These are phyloP conservation scores for Nephrotoma guestfalica DNA, from an alignment of 2,888 invertebrate genomes.

Conservation along the genomic window DNA sequence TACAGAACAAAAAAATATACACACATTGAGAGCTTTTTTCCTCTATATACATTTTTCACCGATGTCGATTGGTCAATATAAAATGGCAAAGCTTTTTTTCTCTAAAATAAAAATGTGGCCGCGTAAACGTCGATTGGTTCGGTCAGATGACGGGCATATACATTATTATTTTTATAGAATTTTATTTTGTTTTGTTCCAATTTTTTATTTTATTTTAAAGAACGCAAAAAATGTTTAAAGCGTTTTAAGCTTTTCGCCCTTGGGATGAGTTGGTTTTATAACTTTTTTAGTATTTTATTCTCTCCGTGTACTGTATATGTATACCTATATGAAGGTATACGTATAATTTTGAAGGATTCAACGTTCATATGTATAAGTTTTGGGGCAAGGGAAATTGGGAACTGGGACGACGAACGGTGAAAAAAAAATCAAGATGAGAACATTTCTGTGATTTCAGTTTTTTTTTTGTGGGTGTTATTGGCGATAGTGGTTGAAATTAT, in stretches of 20 bases:
- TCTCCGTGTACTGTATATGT: not conserved
- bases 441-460: not conserved
- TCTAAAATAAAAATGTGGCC: constrained; percentile 5
- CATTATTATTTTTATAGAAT: not conserved
- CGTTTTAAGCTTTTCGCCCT: not conserved
- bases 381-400: not conserved
- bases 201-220: not conserved
- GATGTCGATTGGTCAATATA: constrained; percentile 8
- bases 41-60: not conserved
- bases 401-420: not conserved
- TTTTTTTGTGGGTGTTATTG: not conserved
- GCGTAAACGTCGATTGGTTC: constrained; percentile 7
- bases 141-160: constrained; percentile 5
- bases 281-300: not conserved
- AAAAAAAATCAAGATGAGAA: not conserved
- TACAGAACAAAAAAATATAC: not conserved
- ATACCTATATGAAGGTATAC: not conserved
- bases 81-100: constrained; percentile 5
- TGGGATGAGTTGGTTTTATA: not conserved
- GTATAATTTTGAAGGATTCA: not conserved
- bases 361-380: not conserved
- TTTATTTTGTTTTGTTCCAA: not conserved
- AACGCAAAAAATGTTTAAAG: not conserved
- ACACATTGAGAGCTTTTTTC: constrained; percentile 5
- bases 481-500: not conserved